Evolutionary conservation across 2,113 vertebrate species (phyloP).

Genomic region (Terrapene triunguis): DNA sequence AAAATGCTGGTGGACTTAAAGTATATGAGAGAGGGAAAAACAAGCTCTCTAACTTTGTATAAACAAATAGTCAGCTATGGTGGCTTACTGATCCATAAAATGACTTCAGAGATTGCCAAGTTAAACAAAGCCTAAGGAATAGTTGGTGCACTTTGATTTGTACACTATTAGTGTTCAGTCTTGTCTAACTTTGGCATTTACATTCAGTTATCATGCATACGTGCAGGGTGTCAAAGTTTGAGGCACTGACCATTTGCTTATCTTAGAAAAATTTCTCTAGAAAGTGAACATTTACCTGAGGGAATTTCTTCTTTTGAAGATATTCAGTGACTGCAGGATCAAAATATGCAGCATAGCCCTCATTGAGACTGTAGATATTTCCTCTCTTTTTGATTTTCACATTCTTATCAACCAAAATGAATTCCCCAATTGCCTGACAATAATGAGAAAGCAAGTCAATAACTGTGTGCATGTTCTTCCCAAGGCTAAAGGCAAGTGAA

Average conservation of each 20-base stretch:
- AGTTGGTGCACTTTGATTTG: not conserved
- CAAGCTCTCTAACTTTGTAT: not conserved
- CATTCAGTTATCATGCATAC: too few relatives aligned
- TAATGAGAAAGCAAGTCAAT: slow-evolving; percentile 1
- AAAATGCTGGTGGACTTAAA: not conserved
- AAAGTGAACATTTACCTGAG: slow-evolving; percentile 81
- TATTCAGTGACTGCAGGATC: slow-evolving; percentile 92
- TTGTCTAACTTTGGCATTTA: not conserved
- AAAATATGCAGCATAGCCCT: slow-evolving; percentile 96
- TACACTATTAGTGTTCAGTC: not conserved
- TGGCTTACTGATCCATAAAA: not conserved
- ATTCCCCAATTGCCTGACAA: slow-evolving; percentile 93
- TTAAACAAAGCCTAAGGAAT: not conserved
- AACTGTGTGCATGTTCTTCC: not conserved
- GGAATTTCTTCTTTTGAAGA: slow-evolving; percentile 94
- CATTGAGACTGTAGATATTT: slow-evolving; percentile 97
- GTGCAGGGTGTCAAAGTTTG: not conserved
- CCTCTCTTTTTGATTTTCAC: slow-evolving; percentile 97
- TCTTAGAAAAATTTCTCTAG: not conserved
- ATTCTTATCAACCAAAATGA: slow-evolving; percentile 93
- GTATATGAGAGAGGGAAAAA: not conserved
- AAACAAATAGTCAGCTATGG: not conserved
- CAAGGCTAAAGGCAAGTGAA: not conserved
- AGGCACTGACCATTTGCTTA: not conserved
- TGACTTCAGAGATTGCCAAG: not conserved